Conservation (phyloP, 2,797 vertebrate species). For the Pseudotriccus pelzelni region DNA sequence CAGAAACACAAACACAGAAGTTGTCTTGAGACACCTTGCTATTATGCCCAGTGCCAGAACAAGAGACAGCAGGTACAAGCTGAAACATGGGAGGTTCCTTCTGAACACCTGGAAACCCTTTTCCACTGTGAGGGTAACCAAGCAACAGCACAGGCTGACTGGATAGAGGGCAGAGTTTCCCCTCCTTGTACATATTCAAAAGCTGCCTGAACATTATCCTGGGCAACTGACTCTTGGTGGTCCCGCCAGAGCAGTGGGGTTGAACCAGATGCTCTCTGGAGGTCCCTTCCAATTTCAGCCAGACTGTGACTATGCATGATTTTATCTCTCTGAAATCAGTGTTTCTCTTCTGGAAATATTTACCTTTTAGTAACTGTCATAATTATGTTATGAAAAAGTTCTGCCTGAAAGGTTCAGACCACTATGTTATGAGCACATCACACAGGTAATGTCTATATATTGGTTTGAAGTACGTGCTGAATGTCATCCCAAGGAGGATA, state of each 20-base stretch:
- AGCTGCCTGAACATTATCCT: fast-evolving
- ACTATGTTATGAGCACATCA: neutral
- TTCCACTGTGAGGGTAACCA: neutral
- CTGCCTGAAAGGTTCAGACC: neutral
- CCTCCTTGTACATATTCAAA: neutral
- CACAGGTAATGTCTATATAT: neutral
- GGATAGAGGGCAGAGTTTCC: neutral
- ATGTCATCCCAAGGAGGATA: neutral
- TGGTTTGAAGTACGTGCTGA: neutral
- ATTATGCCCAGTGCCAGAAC: neutral
- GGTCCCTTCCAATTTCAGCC: neutral
- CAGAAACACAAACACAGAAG: neutral
- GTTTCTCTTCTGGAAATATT: neutral
- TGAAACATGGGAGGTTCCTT: neutral
- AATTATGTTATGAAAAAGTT: neutral
- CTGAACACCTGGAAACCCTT: neutral
- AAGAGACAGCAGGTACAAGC: neutral
- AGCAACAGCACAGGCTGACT: neutral
- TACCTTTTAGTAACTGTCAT: neutral
- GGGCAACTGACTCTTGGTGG: neutral
- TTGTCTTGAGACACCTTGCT: neutral
- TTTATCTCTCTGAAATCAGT: neutral
- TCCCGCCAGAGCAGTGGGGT: neutral
- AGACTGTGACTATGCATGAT: neutral
- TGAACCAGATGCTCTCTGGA: neutral